Conservation (phyloP, 1,140 invertebrate genomes). For the Drosophila yakuba region DNA sequence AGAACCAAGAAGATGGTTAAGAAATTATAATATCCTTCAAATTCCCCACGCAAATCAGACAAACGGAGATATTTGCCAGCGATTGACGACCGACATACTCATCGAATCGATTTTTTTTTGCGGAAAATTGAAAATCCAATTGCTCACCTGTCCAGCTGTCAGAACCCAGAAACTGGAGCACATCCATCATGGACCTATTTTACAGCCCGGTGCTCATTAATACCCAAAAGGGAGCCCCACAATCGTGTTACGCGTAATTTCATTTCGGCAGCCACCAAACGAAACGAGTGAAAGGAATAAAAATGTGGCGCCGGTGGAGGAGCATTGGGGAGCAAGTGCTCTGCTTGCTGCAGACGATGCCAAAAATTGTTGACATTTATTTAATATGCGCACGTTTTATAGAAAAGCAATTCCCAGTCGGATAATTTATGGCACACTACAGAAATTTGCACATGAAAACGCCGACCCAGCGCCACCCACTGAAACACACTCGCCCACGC, state of each 20-base stretch:
- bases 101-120: slow-evolving; percentile 30
- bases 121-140: slow-evolving; percentile 39
- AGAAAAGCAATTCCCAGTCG: slow-evolving; percentile 82
- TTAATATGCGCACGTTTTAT: slow-evolving; percentile 84
- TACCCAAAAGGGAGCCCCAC: slow-evolving; percentile 69
- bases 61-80: slow-evolving; percentile 19
- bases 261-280: slow-evolving; percentile 60
- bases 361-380: slow-evolving; percentile 81
- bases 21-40: slow-evolving; percentile 28
- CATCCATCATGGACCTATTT: slow-evolving; percentile 71
- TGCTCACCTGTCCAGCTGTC: slow-evolving; percentile 60
- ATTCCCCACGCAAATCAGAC: slow-evolving; percentile 37
- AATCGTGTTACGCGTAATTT: slow-evolving; percentile 83
- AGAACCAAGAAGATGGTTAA: not conserved
- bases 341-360: slow-evolving; percentile 60
- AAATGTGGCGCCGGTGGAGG: slow-evolving; percentile 27
- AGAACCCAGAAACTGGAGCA: slow-evolving; percentile 37
- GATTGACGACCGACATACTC: slow-evolving; percentile 28
- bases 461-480: slow-evolving; percentile 11
- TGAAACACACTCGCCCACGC: slow-evolving; percentile 16
- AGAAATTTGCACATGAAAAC: slow-evolving; percentile 82
- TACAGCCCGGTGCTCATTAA: slow-evolving; percentile 73
- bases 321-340: slow-evolving; percentile 6
- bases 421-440: slow-evolving; percentile 83
- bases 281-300: slow-evolving; percentile 51